phyloP scores from a whole-genome alignment of 1,140 invertebrate genomes.

The Meloidogyne chitwoodi region DNA sequence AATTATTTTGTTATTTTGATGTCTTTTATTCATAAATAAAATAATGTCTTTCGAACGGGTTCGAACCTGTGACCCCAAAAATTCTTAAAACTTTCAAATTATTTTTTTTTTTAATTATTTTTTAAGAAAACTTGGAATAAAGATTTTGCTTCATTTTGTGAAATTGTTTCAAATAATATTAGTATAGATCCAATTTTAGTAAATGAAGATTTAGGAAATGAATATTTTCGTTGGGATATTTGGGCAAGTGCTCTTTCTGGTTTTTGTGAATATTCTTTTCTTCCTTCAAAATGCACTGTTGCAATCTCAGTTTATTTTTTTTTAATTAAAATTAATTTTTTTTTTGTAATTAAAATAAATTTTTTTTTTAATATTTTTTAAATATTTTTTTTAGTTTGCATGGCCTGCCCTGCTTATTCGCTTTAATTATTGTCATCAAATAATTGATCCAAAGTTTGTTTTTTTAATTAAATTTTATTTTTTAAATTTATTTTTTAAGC shows the following conservation, averaged over 20 bases:
- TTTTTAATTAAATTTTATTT: slow-evolving; percentile 24
- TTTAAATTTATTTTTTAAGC: slow-evolving; percentile 45
- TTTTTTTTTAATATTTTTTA: slow-evolving; percentile 30
- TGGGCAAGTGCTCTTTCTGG: slow-evolving; percentile 63
- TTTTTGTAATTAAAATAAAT: slow-evolving; percentile 7
- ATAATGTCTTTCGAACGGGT: background rate
- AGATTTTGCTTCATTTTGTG: slow-evolving; percentile 89
- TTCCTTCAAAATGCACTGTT: slow-evolving; percentile 74
- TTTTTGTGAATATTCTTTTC: slow-evolving; percentile 57
- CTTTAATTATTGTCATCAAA: slow-evolving; percentile 80
- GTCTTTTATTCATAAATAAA: too few species aligned
- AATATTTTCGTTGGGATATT: slow-evolving; percentile 54
- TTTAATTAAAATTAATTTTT: background rate
- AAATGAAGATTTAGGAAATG: slow-evolving; percentile 49
- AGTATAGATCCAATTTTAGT: slow-evolving; percentile 68
- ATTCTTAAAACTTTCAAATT: too few species aligned
- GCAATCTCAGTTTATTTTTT: slow-evolving; percentile 65
- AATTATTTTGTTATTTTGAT: too few species aligned
- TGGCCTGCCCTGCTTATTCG: slow-evolving; percentile 91
- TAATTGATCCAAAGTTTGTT: slow-evolving; percentile 81
- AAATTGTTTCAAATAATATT: slow-evolving; percentile 77
- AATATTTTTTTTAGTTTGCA: slow-evolving; percentile 75
- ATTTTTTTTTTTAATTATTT: too few species aligned
- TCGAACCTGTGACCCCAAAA: background rate
- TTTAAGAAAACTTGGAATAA: slow-evolving; percentile 61